Conservation (phyloP, 2,797 vertebrate species). For the Manis javanica region DNA sequence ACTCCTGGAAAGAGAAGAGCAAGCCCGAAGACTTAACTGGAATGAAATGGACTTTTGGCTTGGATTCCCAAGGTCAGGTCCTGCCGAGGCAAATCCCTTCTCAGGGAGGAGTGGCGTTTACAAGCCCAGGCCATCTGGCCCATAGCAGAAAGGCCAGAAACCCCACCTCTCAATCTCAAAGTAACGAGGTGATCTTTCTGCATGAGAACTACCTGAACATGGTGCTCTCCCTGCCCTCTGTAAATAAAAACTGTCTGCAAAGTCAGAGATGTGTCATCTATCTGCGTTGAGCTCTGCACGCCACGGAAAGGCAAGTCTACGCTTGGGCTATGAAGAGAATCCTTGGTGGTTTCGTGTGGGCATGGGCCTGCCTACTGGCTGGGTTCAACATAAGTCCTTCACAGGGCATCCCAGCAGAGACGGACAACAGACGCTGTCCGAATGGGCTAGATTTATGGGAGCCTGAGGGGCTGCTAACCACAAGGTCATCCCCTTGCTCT, state of each 20-base stretch:
- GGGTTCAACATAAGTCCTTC: not conserved
- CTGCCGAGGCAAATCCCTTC: not conserved
- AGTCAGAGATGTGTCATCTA: not conserved
- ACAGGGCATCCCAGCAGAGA: not conserved
- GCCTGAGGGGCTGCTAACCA: not conserved
- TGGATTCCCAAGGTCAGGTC: slow-evolving; percentile 6
- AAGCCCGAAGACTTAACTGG: not conserved
- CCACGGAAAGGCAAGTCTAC: accelerated
- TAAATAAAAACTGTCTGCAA: not conserved
- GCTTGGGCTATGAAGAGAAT: accelerated
- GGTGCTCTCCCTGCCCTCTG: not conserved
- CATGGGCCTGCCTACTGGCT: not conserved
- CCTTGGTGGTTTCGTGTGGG: not conserved
- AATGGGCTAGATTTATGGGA: accelerated
- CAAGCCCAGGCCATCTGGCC: not conserved
- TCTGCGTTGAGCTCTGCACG: not conserved
- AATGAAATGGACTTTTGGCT: not conserved
- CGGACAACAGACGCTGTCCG: not conserved
- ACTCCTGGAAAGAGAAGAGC: not conserved
- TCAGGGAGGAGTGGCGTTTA: not conserved
- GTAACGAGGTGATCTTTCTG: not conserved
- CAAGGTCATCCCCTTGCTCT: not conserved
- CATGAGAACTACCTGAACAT: not conserved
- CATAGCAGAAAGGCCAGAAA: not conserved
- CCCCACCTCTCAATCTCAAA: not conserved